Evolutionary conservation across 2,113 vertebrate species (phyloP), one percentile per base, ranked within the genome.

Genomic region (Petrocephalus zakoni): DNA sequence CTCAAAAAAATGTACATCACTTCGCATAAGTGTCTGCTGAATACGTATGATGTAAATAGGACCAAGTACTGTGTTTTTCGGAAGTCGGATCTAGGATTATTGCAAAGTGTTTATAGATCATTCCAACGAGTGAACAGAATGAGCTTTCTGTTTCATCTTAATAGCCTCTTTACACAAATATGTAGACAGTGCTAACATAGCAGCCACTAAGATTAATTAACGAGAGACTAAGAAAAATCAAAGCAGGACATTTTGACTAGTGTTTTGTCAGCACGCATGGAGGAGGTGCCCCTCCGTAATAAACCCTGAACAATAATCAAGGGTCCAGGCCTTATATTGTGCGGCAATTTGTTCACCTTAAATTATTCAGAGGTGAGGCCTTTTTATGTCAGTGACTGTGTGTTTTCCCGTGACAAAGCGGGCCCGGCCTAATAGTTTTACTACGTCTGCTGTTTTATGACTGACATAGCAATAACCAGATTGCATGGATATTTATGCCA

Each of bases 401-500:
- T 95, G 94, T 93, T 96, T 97, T 96, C 95, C 94, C 92, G 96
- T 94, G 93, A 95, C 95, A 95, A 96, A 92, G 93, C 95, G 95
- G 94, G 95, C 94, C 94, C 93, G 94, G 93, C 94, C 95, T 95
- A 96, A 96, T 96, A 96, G 97, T 98, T 98, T 97, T 96, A 97
- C 96, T 96, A 95, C 95, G 96, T 97, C 96, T 97, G 97, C 96
- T 93, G 91, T 96, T 97, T 99, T 99, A 99, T 99, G 98, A 99
- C 98, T 97, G 97, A 98, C 97, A 97, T 96, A 97, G 97, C 98
- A 98, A 98, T 98, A 98, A 97, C 96, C 97, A 97, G 98, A 99
- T 99, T 98, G 98, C 97, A 96, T 95, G 94, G 96, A 99, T 99
- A 99, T 99, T 99, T 99, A 99, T 98, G 97, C 97, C 98, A 97